A percentile compares a stretch with the other conserved stretches of the same genome.
phyloP scores from a whole-genome alignment of 2,113 vertebrate species.

The Dunckerocampus dactyliophorus region DNA sequence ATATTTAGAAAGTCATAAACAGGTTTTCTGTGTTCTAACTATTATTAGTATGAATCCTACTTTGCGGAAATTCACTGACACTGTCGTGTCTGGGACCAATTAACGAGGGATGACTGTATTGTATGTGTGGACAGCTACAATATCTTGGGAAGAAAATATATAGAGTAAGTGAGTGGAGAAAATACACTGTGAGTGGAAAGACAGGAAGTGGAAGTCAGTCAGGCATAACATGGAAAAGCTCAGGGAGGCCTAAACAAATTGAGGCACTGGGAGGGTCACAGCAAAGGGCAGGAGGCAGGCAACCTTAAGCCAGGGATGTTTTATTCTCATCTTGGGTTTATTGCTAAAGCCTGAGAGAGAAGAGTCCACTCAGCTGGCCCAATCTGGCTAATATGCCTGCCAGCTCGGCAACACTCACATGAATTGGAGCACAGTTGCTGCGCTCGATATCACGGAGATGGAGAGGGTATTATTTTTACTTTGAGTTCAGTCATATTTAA shows the following conservation, averaged over 20 bases:
- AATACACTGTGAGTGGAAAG: too few relatives aligned
- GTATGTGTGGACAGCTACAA: neutral
- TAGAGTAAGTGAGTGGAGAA: neutral
- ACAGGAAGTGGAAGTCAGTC: conserved; percentile 13
- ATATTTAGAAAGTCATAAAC: too few relatives aligned
- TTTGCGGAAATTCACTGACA: too few relatives aligned
- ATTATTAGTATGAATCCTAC: too few relatives aligned
- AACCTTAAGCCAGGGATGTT: conserved; percentile 34
- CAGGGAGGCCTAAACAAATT: conserved; percentile 23
- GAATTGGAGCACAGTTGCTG: neutral
- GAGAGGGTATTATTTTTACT: neutral
- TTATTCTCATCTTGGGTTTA: conserved; percentile 33
- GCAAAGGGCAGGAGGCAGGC: conserved; percentile 27
- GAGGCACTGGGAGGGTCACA: conserved; percentile 15
- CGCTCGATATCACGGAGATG: neutral
- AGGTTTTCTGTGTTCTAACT: too few relatives aligned
- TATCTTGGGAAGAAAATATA: neutral
- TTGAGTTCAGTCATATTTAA: conserved; percentile 4
- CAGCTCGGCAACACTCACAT: neutral
- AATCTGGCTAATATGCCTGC: conserved; percentile 7
- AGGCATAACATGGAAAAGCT: conserved; percentile 31
- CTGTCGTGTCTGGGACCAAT: too few relatives aligned
- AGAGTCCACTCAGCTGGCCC: conserved; percentile 15
- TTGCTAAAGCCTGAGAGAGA: conserved; percentile 22
- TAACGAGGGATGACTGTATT: too few relatives aligned